phyloP scores from a whole-genome alignment of 2,797 vertebrate genomes.

The Sphenodon punctatus region DNA sequence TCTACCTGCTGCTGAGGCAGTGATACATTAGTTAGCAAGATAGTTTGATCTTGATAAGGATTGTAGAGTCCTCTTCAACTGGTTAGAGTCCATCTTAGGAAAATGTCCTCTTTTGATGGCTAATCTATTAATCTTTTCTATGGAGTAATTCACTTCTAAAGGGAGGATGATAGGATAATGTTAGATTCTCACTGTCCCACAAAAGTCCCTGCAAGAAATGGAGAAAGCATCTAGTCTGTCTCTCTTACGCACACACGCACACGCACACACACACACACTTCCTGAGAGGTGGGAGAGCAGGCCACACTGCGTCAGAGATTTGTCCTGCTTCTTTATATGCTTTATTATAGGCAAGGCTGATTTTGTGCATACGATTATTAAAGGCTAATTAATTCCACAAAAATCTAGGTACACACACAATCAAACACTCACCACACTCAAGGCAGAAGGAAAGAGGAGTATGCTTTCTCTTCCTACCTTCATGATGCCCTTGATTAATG shows the following conservation, averaged over 20 bases:
- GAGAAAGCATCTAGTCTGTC: too few species aligned
- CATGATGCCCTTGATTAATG: slow-evolving; percentile 36
- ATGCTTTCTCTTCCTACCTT: not conserved
- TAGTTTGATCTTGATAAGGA: not conserved
- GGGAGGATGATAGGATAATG: not conserved
- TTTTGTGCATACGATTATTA: not conserved
- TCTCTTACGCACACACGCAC: not conserved
- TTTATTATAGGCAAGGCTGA: not conserved
- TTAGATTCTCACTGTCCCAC: not conserved
- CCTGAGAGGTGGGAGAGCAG: not conserved
- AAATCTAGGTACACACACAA: slow-evolving; percentile 33
- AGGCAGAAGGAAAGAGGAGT: not conserved
- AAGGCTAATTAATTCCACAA: slow-evolving; percentile 39
- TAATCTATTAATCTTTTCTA: accelerated
- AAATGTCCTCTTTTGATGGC: not conserved
- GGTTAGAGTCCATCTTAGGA: not conserved
- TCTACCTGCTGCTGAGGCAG: not conserved
- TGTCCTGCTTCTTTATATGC: not conserved
- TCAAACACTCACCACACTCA: slow-evolving; percentile 1
- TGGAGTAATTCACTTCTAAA: not conserved
- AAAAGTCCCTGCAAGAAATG: accelerated
- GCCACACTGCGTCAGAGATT: not conserved
- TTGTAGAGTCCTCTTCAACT: slow-evolving; percentile 47
- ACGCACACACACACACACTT: not conserved
- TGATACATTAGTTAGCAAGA: not conserved